Conservation (phyloP, 2,797 vertebrate species). For the Halcyon leucocephala region DNA sequence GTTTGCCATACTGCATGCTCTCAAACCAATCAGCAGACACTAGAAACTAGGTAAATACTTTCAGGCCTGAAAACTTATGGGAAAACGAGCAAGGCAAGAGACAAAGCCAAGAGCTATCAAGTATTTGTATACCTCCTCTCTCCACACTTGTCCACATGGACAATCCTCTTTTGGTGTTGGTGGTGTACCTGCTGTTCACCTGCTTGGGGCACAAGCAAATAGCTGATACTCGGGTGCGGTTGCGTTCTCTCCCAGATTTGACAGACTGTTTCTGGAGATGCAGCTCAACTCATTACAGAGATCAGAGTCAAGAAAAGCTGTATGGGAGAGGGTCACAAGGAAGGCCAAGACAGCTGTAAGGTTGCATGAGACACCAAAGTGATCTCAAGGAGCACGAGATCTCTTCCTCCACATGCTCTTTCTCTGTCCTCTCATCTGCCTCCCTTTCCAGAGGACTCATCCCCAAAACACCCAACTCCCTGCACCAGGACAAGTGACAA, state of each 20-base stretch:
- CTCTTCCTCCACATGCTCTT: not conserved
- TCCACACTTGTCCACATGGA: too few relatives aligned
- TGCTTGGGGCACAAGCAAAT: too few relatives aligned
- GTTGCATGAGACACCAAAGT: not conserved
- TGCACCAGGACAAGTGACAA: not conserved
- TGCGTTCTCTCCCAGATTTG: not conserved
- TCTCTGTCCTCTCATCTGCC: not conserved
- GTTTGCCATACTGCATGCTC: not conserved
- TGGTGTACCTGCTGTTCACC: too few relatives aligned
- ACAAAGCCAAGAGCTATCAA: rapidly evolving
- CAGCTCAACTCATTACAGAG: not conserved
- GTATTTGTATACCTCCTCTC: too few relatives aligned
- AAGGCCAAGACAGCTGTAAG: not conserved
- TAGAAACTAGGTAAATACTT: not conserved
- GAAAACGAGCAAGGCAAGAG: not conserved
- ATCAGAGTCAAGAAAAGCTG: not conserved
- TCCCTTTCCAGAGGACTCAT: not conserved
- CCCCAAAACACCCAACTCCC: not conserved
- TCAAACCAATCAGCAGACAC: not conserved
- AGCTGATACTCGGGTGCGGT: not conserved
- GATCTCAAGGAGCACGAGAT: not conserved
- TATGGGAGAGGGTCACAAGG: rapidly evolving
- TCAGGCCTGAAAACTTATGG: not conserved
- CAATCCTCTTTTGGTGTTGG: too few relatives aligned
- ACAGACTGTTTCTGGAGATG: not conserved